phyloP scores from a whole-genome alignment of 2,888 invertebrate species.

The Drosophila tanythrix region DNA sequence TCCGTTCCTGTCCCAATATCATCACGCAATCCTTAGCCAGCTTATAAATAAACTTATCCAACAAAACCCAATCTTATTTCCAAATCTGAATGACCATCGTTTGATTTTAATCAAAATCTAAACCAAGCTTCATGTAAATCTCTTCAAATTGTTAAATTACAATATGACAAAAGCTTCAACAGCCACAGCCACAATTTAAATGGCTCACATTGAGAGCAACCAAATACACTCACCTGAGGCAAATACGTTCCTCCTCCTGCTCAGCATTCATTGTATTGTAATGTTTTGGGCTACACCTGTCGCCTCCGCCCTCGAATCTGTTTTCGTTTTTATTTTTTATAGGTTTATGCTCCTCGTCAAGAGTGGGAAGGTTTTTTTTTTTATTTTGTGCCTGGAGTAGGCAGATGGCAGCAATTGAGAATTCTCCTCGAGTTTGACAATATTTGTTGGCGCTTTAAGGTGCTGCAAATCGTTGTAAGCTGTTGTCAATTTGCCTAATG shows the following conservation, averaged over 20 bases:
- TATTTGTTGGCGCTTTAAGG: constrained; percentile 61
- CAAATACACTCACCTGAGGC: constrained; percentile 72
- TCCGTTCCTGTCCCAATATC: constrained; percentile 88
- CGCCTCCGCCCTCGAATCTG: constrained; percentile 7
- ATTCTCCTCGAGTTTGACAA: constrained; percentile 45
- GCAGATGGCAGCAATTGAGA: constrained; percentile 32
- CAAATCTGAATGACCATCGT: constrained; percentile 19
- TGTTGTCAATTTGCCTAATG: constrained; percentile 77
- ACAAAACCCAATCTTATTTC: constrained; percentile 7
- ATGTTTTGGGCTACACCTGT: constrained; percentile 26
- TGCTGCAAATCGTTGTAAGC: constrained; percentile 70
- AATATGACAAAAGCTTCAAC: constrained; percentile 12
- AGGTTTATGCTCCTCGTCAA: constrained; percentile 47
- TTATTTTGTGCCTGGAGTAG: constrained; percentile 26
- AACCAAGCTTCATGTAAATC: constrained; percentile 19
- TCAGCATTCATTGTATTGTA: constrained; percentile 62
- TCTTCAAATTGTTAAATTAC: constrained; percentile 43
- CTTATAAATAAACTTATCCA: constrained; percentile 83
- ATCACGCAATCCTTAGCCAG: constrained; percentile 91
- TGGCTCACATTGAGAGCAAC: constrained; percentile 12
- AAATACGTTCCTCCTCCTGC: constrained; percentile 72
- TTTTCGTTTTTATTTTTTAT: constrained; percentile 6
- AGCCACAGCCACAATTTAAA: constrained; percentile 20
- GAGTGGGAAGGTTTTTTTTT: constrained; percentile 34
- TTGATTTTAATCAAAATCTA: constrained; percentile 36